phyloP scores from a whole-genome alignment of 2,797 vertebrate genomes.

The Neoniphon sammara region DNA sequence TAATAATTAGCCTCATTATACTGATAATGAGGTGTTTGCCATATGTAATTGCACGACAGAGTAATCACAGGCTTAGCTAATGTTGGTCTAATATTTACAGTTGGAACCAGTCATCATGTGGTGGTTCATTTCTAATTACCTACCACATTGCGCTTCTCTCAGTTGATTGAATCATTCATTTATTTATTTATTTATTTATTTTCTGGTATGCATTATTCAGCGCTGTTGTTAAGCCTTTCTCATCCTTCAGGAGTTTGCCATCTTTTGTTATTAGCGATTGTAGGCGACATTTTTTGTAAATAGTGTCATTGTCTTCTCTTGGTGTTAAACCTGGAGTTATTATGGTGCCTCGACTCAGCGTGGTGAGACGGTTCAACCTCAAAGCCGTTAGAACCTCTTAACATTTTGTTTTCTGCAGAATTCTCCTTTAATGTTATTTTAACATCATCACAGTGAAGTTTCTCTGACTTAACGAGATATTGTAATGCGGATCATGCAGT shows the following conservation, averaged over 20 bases:
- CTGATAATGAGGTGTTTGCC: constrained; percentile 68
- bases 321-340: background rate
- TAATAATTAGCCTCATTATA: constrained; percentile 62
- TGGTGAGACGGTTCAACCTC: background rate
- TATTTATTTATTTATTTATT: background rate
- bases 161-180: background rate
- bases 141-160: background rate
- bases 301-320: background rate
- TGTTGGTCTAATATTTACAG: constrained; percentile 61
- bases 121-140: constrained; percentile 38
- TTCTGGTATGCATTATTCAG: background rate
- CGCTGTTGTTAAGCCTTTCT: background rate
- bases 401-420: background rate
- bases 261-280: background rate
- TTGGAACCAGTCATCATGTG: constrained; percentile 34
- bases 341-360: background rate
- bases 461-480: no score
- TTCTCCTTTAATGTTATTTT: no score
- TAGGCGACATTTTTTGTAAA: background rate
- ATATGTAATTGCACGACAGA: constrained; percentile 53
- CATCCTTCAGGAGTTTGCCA: background rate
- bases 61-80: constrained; percentile 58
- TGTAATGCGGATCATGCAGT: no score
- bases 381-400: background rate
- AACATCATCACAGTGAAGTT: no score